Evolutionary conservation across 92 coral and sea anemone species (phyloP), one percentile per base, ranked within the genome.

Genomic region (Pocillopora meandrina): DNA sequence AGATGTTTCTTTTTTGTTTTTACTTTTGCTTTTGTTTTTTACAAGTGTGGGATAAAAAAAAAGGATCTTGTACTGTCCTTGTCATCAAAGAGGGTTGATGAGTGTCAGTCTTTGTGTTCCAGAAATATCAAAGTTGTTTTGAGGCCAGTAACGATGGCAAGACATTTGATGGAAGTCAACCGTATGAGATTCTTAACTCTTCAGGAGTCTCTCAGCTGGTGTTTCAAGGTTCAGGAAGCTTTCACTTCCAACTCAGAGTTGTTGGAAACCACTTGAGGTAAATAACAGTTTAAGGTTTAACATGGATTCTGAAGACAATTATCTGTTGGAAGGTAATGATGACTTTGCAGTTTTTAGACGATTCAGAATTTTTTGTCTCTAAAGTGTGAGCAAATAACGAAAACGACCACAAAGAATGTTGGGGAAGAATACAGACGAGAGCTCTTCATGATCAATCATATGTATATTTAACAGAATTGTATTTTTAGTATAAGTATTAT

Each of bases 71-170:
- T 2, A 42, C 0, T 42, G 52, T 42, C 52, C 8, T 3, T 42
- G 52, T 42, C 52, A 7, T 42, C 52, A 42, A 42, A 42, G 52
- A 42, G 4, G 52, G 52, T 42, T 7, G 8, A 42, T 42, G 4
- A 42, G 52, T 42, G 52, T 42, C 52, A 42, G 8, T 42, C 52
- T 42, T 42, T 42, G 52, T 52, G 20, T 62, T 83, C 61, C 64
- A 94, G 98, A 94, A 84, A 49, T 92, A 94, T 80, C 76, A 82
- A 49, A 91, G 90, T 62, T 92, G 98, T 74, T 94, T 91, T 66
- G 85, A 68, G 33, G 10, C 20, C 23, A 72, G 34, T 26, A 65
- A 9, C 56, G 61, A 23, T 26, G 91, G 66, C 19, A 72, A 52
- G 23, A 56, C 58, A 10, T 94, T 89, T 85, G 93, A 94, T 73